Conservation (phyloP, 2,113 vertebrate genomes). For the Syngnathus typhle region DNA sequence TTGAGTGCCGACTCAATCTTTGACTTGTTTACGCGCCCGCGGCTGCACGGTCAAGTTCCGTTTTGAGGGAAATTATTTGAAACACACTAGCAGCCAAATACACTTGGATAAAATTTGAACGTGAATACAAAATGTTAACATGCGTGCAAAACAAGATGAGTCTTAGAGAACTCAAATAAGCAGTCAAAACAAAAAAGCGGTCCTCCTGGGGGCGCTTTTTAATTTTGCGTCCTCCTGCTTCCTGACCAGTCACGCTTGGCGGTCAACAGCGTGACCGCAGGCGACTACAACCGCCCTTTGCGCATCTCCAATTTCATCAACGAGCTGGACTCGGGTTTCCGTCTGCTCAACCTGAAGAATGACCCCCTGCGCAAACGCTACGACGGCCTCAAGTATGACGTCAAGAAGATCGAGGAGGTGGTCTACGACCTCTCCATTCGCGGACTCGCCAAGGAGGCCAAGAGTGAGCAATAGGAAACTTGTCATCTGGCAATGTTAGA, state of each 20-base stretch:
- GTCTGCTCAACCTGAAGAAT: constrained; percentile 95
- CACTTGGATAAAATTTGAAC: too few relatives aligned
- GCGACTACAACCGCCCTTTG: constrained; percentile 88
- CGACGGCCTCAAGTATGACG: constrained; percentile 94
- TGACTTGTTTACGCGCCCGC: neutral
- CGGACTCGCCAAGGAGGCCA: constrained; percentile 82
- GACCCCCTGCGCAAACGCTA: constrained; percentile 96
- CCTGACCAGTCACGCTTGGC: constrained; percentile 81
- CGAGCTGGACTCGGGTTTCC: constrained; percentile 94
- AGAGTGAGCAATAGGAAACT: constrained; percentile 72
- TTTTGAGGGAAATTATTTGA: too few relatives aligned
- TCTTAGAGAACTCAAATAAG: too few relatives aligned
- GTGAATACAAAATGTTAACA: too few relatives aligned
- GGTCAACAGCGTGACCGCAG: constrained; percentile 94
- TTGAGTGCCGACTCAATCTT: neutral
- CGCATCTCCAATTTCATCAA: constrained; percentile 97
- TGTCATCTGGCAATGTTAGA: constrained; percentile 19
- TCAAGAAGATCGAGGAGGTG: constrained; percentile 98
- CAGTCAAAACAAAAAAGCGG: neutral
- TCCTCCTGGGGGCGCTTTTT: neutral
- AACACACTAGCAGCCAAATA: too few relatives aligned
- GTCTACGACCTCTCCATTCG: constrained; percentile 96
- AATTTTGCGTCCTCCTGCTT: neutral
- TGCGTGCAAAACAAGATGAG: too few relatives aligned
- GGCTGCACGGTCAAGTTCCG: neutral